Evolutionary conservation across 2,797 vertebrate genomes (phyloP).

Genomic region (Sebastes cheni): DNA sequence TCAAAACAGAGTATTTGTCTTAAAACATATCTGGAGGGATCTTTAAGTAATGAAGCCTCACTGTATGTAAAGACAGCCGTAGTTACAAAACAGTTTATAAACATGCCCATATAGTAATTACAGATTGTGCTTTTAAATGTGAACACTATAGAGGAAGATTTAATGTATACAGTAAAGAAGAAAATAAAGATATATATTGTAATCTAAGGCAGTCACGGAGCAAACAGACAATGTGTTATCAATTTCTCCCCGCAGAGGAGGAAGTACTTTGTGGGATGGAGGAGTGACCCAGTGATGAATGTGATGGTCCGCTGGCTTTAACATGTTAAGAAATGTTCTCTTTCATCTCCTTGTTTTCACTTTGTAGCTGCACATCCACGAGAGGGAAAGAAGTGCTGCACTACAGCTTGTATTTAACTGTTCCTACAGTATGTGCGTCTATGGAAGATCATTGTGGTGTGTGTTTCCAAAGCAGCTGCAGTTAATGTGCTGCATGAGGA

Average conservation of each 20-base stretch:
- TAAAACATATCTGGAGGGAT: neutral
- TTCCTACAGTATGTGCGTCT: neutral
- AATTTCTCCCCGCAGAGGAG: constrained; percentile 55
- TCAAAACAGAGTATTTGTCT: neutral
- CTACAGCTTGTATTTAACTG: constrained; percentile 5
- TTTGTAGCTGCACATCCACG: neutral
- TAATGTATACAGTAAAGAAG: neutral
- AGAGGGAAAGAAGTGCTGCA: neutral
- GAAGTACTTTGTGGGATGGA: constrained; percentile 61
- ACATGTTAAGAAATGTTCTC: constrained; percentile 56
- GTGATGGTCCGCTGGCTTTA: constrained; percentile 81
- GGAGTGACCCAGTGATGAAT: constrained; percentile 64
- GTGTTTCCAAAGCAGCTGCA: constrained; percentile 17
- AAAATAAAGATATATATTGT: neutral
- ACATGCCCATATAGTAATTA: neutral
- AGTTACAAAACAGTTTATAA: neutral
- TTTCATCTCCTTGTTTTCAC: constrained; percentile 61
- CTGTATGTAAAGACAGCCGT: neutral
- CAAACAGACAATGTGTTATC: constrained; percentile 72
- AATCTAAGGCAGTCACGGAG: constrained; percentile 33
- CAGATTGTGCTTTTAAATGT: neutral
- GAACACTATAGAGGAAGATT: neutral
- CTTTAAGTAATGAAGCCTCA: neutral
- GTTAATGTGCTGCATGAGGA: constrained; percentile 26
- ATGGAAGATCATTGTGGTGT: neutral